Evolutionary conservation across 2,888 invertebrate genomes (phyloP).

Genomic region (Nudaria mundana): DNA sequence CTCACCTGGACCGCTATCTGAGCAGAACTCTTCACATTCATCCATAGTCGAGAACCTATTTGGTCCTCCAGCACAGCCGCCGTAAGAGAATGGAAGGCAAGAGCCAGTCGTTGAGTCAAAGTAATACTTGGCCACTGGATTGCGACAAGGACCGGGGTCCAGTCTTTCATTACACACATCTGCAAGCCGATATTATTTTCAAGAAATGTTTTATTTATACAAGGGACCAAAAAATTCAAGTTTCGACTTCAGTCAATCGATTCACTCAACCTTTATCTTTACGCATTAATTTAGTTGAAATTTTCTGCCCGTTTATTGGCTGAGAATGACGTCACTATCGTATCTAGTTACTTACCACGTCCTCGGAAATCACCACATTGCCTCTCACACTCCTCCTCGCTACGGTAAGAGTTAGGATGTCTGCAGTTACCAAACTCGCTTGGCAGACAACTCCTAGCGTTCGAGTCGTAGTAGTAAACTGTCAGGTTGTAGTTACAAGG

Average conservation of each 20-base stretch:
- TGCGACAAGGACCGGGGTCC: constrained; percentile 87
- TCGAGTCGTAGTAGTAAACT: constrained; percentile 88
- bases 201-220: no score
- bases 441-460: constrained; percentile 80
- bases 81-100: constrained; percentile 88
- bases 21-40: constrained; percentile 88
- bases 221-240: not conserved
- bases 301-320: no score
- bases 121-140: constrained; percentile 84
- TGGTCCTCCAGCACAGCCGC: constrained; percentile 92
- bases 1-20: constrained; percentile 51
- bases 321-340: no score
- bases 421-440: constrained; percentile 76
- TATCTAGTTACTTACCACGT: constrained; percentile 15
- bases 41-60: constrained; percentile 89
- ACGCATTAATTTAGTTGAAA: no score
- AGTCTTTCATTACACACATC: constrained; percentile 86
- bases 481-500: constrained; percentile 85
- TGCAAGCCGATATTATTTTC: no score
- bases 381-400: constrained; percentile 87
- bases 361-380: constrained; percentile 85
- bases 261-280: no score
- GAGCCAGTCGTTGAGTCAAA: constrained; percentile 82
- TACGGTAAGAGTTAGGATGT: constrained; percentile 87
- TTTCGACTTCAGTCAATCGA: no score